Conservation (phyloP, 2,113 vertebrate species). For the Heloderma charlesbogerti region DNA sequence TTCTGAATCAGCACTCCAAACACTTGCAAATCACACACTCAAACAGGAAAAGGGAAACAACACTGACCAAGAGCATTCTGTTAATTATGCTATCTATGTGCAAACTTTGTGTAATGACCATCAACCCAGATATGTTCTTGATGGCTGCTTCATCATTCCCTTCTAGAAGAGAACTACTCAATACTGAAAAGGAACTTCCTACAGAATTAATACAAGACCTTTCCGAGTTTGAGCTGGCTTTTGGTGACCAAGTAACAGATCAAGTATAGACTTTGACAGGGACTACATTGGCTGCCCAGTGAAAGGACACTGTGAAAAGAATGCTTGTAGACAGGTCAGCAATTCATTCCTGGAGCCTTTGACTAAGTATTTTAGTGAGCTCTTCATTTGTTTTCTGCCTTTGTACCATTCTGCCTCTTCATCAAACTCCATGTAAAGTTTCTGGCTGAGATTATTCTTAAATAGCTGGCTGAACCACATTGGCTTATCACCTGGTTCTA, state of each 20-base stretch:
- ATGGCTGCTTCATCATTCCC: not conserved
- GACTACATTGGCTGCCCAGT: not conserved
- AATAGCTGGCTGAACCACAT: not conserved
- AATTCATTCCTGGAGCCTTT: not conserved
- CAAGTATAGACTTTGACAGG: not conserved
- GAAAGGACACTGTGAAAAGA: not conserved
- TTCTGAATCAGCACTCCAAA: not conserved
- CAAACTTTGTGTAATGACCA: not conserved
- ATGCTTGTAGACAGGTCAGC: not conserved
- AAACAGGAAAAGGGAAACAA: not conserved
- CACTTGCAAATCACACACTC: not conserved
- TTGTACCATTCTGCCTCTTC: not conserved
- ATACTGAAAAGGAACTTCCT: not conserved
- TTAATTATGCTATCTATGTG: not conserved
- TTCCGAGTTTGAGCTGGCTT: not conserved
- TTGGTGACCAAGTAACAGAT: not conserved
- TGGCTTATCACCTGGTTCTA: not conserved
- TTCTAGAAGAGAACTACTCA: not conserved
- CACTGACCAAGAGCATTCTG: too few relatives aligned
- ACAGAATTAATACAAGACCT: not conserved
- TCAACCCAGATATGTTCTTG: not conserved
- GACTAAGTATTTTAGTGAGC: not conserved
- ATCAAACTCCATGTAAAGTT: not conserved
- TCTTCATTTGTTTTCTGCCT: not conserved
- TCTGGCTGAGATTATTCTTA: not conserved